phyloP scores from a whole-genome alignment of 2,888 invertebrate species.

The Orthosia gothica region DNA sequence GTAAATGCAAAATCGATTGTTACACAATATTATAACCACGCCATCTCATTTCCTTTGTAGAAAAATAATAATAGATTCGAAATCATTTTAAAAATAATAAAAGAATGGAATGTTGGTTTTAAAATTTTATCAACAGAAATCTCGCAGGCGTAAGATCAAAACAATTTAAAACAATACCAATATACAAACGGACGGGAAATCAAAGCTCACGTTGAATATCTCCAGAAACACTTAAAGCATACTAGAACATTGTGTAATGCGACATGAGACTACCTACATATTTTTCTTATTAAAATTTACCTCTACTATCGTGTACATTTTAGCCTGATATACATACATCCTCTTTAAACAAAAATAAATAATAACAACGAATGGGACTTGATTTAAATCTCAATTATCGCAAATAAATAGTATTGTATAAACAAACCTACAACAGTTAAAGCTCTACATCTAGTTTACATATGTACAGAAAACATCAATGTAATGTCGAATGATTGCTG shows the following conservation, averaged over 20 bases:
- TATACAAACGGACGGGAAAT: slow-evolving; percentile 41
- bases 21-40: slow-evolving; percentile 63
- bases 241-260: slow-evolving; percentile 36
- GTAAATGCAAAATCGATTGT: slow-evolving; percentile 75
- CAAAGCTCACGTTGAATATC: slow-evolving; percentile 15
- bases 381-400: slow-evolving; percentile 66
- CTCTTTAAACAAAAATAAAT: slow-evolving; percentile 64
- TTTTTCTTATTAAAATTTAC: slow-evolving; percentile 38
- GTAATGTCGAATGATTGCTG: slow-evolving; percentile 70
- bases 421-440: slow-evolving; percentile 87
- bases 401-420: slow-evolving; percentile 79
- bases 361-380: slow-evolving; percentile 62
- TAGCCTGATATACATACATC: slow-evolving; percentile 48
- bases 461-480: slow-evolving; percentile 84
- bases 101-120: slow-evolving; percentile 61
- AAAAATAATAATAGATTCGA: slow-evolving; percentile 33
- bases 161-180: slow-evolving; percentile 31
- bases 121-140: slow-evolving; percentile 51
- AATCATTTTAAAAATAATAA: slow-evolving; percentile 45
- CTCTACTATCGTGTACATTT: slow-evolving; percentile 49
- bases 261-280: slow-evolving; percentile 38
- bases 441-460: slow-evolving; percentile 89
- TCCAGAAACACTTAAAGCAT: slow-evolving; percentile 17
- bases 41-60: slow-evolving; percentile 33
- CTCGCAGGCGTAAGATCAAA: slow-evolving; percentile 35